Evolutionary conservation across 2,113 vertebrate genomes (phyloP), one percentile per base, ranked within the genome.

Genomic region (Hiodon tergisus): DNA sequence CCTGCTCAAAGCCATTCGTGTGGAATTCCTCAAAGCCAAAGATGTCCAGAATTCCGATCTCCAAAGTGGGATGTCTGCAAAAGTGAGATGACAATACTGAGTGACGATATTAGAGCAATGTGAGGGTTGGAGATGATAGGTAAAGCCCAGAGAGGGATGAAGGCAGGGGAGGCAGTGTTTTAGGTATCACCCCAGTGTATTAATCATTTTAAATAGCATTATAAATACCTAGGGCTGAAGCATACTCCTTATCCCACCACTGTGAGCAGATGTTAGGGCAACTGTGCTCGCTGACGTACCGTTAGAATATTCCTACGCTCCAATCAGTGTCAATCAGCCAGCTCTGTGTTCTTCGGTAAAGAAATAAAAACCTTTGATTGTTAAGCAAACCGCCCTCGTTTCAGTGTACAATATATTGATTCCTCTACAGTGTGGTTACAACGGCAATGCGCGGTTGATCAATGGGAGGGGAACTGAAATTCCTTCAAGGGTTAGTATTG

Each of bases 21-120:
- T 93, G 94, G 87, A 97, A 94, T 78, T 95, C 94, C 87, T 97
- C 93, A 90, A 98, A 98, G 66, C 96, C 96, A 86, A 95, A 98
- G 80, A 98, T 91, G 85, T 98, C 95, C 87, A 98, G 81, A 76
- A 98, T 91, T 68, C 91, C 93, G 72, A 98, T 93, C 86, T 94
- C 93, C 84, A 95, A 79, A 0, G 88, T 78, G 51, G 91, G 92
- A 65, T 92, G 85, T 76, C 96, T 98, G 81, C 16, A 81, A 78
- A 0, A 78, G 5, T 17, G 3, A 11, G n/a, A 70, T 16, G 57
- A 31, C 31, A 31, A 31, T 31, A 31, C 2, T 31, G 31, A 31
- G 31, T 31, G 5, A 69, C 7, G 55, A 63, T n/a, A 13, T 16
- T 46, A 55, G 16, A 67, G 7, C 5, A 50, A 54, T 14, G 8